Percentiles rank a stretch among this genome's conserved stretches.
phyloP scores from a whole-genome alignment of 23 tunicate genomes.

The Ciona savignyi region DNA sequence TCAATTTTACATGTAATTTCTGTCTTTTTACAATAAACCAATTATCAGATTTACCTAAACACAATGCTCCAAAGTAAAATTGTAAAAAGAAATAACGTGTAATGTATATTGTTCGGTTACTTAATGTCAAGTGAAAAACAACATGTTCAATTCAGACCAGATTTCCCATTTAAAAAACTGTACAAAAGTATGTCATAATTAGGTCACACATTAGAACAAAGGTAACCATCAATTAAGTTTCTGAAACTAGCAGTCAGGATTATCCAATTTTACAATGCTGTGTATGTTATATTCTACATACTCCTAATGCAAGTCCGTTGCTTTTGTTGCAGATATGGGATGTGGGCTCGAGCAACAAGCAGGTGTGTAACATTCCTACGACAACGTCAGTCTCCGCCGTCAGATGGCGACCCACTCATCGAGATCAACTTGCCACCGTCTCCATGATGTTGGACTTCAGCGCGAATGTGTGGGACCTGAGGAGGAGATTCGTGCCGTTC shows the following conservation, averaged over 20 bases:
- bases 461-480: conserved; percentile 70
- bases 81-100: no score
- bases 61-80: no score
- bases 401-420: conserved; percentile 58
- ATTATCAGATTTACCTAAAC: no score
- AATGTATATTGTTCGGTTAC: no score
- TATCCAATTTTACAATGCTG: not conserved
- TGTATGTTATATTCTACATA: not conserved
- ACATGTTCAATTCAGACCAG: no score
- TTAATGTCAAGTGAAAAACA: no score
- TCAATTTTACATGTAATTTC: no score
- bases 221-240: no score
- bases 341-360: conserved; percentile 1
- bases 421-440: conserved; percentile 69
- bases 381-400: conserved; percentile 55
- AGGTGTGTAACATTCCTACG: conserved; percentile 35
- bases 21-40: no score
- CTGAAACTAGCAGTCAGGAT: not conserved
- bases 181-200: no score
- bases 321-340: conserved; percentile 49
- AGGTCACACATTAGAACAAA: no score
- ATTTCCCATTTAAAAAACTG: no score
- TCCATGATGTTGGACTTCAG: conserved; percentile 75
- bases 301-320: not conserved
- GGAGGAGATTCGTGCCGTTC: conserved; percentile 69